phyloP scores from a whole-genome alignment of 1,140 invertebrate genomes.

The Formica selysi region DNA sequence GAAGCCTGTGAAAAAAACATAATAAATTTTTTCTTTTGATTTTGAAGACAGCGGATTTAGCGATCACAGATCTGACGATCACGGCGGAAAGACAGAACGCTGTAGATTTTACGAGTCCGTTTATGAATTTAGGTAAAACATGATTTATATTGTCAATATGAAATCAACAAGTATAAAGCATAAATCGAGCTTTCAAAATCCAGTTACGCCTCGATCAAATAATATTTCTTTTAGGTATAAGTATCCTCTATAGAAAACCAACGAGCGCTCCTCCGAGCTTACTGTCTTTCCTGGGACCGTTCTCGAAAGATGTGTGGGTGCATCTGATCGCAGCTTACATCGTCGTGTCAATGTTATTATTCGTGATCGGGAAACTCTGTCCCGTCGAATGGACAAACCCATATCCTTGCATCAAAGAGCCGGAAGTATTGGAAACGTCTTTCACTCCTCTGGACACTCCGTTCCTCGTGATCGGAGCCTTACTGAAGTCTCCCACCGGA shows the following conservation, averaged over 20 bases:
- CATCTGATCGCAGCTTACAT: constrained; percentile 92
- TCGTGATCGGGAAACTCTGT: constrained; percentile 92
- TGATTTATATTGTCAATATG: not conserved
- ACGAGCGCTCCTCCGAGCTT: constrained; percentile 91
- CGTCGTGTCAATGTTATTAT: constrained; percentile 92
- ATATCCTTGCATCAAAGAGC: constrained; percentile 91
- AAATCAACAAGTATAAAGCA: not conserved
- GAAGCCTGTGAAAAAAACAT: too few species aligned
- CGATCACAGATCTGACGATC: constrained; percentile 95
- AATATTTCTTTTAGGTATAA: constrained; percentile 88
- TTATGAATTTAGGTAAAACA: constrained; percentile 92
- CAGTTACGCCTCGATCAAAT: not conserved
- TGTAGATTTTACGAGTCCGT: constrained; percentile 95
- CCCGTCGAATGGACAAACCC: constrained; percentile 95
- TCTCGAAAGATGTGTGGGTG: constrained; percentile 93
- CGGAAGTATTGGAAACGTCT: constrained; percentile 91
- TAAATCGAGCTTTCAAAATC: not conserved
- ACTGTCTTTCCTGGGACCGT: constrained; percentile 95
- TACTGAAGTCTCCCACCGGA: constrained; percentile 94
- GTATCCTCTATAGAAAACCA: constrained; percentile 94
- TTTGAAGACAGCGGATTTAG: constrained; percentile 91
- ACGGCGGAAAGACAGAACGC: constrained; percentile 93
- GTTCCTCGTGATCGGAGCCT: constrained; percentile 93
- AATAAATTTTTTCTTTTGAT: constrained; percentile 43
- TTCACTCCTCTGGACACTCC: constrained; percentile 93